Conservation (phyloP, 2,797 vertebrate species). For the Sphenopsis melanotis region DNA sequence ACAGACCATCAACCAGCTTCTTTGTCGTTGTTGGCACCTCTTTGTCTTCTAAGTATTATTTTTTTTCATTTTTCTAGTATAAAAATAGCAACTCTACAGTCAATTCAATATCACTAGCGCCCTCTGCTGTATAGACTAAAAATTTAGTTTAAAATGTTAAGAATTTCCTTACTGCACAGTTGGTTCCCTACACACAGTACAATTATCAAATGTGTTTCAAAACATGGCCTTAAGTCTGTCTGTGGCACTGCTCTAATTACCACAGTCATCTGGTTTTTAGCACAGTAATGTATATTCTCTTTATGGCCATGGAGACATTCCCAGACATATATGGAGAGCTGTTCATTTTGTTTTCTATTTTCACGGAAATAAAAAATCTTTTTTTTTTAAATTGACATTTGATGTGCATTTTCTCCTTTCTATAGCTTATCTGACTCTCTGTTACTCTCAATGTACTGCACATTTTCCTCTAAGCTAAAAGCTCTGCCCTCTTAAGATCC, state of each 20-base stretch:
- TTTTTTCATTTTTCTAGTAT: neutral
- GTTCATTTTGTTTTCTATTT: neutral
- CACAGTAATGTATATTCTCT: neutral
- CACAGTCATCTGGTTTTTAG: neutral
- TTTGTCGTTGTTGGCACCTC: neutral
- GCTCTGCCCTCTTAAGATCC: neutral
- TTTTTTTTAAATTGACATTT: neutral
- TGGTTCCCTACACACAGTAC: neutral
- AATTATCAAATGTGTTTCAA: neutral
- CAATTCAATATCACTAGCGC: constrained; percentile 25
- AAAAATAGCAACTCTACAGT: neutral
- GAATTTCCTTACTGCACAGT: neutral
- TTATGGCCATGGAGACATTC: neutral
- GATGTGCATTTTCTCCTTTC: neutral
- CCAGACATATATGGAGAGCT: neutral
- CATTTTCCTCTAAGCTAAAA: neutral
- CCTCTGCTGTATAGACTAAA: constrained; percentile 50
- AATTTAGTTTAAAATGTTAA: neutral
- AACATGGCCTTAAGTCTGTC: neutral
- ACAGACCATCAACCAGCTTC: neutral
- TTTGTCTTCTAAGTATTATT: neutral
- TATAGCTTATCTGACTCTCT: neutral
- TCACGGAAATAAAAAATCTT: neutral
- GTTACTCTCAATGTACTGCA: neutral
- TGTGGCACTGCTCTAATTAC: neutral